Conservation (phyloP, 2,113 vertebrate species). For the Chrysochloris asiatica region DNA sequence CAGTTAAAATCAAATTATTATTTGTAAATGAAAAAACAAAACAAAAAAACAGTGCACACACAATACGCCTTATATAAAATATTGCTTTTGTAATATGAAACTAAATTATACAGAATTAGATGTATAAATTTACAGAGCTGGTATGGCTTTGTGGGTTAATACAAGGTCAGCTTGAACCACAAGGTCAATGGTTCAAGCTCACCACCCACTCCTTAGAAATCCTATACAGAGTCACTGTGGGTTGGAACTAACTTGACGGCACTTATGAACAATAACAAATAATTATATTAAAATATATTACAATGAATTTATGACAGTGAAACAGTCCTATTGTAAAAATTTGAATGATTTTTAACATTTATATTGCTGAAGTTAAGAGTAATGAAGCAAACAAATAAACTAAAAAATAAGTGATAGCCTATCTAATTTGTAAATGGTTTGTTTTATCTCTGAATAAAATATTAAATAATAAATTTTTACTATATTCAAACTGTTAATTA, state of each 20-base stretch:
- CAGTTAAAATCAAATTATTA: background rate
- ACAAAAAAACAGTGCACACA: background rate
- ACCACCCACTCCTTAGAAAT: too few species aligned
- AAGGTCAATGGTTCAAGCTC: too few species aligned
- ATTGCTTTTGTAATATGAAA: slow-evolving; percentile 16
- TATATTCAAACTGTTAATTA: background rate
- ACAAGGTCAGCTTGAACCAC: too few species aligned
- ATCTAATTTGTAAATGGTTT: background rate
- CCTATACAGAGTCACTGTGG: too few species aligned
- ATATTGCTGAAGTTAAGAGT: background rate
- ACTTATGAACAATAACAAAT: too few species aligned
- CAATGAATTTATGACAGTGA: background rate
- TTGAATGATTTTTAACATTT: background rate
- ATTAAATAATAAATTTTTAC: background rate
- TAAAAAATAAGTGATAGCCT: background rate
- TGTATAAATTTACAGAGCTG: too few species aligned
- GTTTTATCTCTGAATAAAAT: background rate
- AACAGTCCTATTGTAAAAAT: background rate
- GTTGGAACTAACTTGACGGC: too few species aligned
- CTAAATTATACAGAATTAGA: too few species aligned
- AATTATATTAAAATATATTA: too few species aligned
- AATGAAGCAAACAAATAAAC: background rate
- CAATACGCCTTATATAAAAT: background rate
- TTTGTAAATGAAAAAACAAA: background rate
- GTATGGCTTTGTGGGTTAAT: too few species aligned